Conservation (phyloP, 2,797 vertebrate species). For the Heterohyrax brucei region DNA sequence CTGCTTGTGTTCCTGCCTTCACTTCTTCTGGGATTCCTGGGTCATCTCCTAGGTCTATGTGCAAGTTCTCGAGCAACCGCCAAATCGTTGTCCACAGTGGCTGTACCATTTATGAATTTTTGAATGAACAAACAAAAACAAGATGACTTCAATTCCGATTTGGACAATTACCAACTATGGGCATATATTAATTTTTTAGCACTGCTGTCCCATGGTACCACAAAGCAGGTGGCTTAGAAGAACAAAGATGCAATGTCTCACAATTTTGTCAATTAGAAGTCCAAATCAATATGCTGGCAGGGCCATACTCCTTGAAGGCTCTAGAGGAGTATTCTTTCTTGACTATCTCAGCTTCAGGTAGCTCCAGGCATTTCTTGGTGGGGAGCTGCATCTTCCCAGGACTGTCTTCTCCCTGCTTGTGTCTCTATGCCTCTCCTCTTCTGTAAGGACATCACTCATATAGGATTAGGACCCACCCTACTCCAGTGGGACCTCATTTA, state of each 20-base stretch:
- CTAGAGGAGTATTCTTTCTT: neutral
- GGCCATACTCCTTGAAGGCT: neutral
- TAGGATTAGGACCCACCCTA: neutral
- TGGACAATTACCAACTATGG: neutral
- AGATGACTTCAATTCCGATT: conserved; percentile 43
- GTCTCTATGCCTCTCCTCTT: neutral
- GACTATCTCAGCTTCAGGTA: neutral
- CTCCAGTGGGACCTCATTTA: neutral
- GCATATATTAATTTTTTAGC: neutral
- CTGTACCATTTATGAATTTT: neutral
- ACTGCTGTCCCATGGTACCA: no score
- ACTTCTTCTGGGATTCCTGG: neutral
- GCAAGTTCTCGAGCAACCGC: neutral
- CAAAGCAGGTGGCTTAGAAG: neutral
- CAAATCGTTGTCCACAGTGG: neutral
- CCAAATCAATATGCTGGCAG: neutral
- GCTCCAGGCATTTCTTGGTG: neutral
- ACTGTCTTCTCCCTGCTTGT: neutral
- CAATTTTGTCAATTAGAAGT: neutral
- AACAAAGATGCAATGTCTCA: neutral
- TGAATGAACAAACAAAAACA: conserved; percentile 20
- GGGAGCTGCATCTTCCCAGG: neutral
- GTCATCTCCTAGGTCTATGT: neutral
- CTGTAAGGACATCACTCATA: neutral
- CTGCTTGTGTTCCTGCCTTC: neutral